Conservation (phyloP, 1,140 invertebrate genomes). For the Cheumatopsyche charites region DNA sequence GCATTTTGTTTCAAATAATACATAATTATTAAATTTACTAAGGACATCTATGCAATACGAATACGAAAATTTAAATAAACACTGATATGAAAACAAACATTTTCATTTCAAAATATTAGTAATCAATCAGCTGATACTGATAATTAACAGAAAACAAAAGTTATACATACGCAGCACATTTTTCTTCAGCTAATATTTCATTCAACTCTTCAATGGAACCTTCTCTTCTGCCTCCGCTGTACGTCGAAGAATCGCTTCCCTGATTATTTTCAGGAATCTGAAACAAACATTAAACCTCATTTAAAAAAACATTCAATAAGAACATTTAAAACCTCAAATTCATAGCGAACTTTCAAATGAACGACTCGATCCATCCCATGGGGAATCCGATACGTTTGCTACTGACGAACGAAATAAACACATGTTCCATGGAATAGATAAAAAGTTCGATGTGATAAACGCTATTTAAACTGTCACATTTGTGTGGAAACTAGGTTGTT, state of each 20-base stretch:
- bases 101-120: too few relatives aligned
- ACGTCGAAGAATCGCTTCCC: conserved; percentile 42
- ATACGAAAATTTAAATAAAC: too few relatives aligned
- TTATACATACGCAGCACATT: conserved; percentile 43
- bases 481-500: too few relatives aligned
- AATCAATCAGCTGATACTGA: too few relatives aligned
- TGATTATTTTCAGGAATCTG: conserved; percentile 45
- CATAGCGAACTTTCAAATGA: neutral
- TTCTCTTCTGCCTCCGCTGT: conserved; percentile 40
- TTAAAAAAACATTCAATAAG: neutral
- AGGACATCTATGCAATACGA: too few relatives aligned
- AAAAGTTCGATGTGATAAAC: too few relatives aligned
- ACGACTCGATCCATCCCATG: neutral
- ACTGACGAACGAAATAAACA: neutral
- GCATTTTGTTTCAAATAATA: too few relatives aligned
- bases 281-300: conserved; percentile 5
- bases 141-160: neutral
- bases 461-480: neutral
- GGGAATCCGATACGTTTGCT: neutral
- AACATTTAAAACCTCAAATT: neutral
- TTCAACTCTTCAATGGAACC: conserved; percentile 45
- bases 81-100: too few relatives aligned
- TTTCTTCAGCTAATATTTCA: conserved; percentile 46
- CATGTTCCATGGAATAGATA: neutral
- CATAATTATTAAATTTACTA: too few relatives aligned